Evolutionary conservation across 1,140 invertebrate species (phyloP).

Genomic region (Nymphalis io): DNA sequence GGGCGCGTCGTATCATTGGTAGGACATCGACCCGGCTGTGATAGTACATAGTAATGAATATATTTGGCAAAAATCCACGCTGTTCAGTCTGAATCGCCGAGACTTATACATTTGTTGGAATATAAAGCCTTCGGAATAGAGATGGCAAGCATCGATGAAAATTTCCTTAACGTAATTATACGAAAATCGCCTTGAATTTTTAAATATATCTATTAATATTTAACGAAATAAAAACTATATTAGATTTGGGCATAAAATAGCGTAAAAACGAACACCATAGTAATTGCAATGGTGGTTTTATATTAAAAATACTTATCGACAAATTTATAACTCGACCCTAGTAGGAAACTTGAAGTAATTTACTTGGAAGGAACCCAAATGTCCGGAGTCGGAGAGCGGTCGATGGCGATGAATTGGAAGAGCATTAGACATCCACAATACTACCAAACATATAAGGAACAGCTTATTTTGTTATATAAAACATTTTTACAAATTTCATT

Average conservation of each 20-base stretch:
- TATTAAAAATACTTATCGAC: neutral
- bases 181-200: neutral
- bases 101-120: constrained; percentile 6
- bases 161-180: neutral
- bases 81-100: constrained; percentile 13
- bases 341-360: constrained; percentile 16
- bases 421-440: neutral
- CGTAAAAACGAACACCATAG: too few species aligned
- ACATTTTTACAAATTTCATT: too few species aligned
- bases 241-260: too few species aligned
- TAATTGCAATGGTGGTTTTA: too few species aligned
- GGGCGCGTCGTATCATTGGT: constrained; percentile 11
- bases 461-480: neutral
- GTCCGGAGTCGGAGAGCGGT: constrained; percentile 23
- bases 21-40: constrained; percentile 16
- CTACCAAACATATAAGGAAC: neutral
- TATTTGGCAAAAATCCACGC: constrained; percentile 26
- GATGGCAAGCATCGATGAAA: neutral
- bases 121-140: constrained; percentile 10
- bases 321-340: constrained; percentile 10
- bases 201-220: too few species aligned
- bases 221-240: too few species aligned
- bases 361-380: constrained; percentile 40
- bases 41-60: constrained; percentile 12
- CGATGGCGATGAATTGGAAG: constrained; percentile 7